These are phyloP conservation scores for Penaeus monodon DNA, from an alignment of 2,888 invertebrate species.

Conservation along the genomic window DNA sequence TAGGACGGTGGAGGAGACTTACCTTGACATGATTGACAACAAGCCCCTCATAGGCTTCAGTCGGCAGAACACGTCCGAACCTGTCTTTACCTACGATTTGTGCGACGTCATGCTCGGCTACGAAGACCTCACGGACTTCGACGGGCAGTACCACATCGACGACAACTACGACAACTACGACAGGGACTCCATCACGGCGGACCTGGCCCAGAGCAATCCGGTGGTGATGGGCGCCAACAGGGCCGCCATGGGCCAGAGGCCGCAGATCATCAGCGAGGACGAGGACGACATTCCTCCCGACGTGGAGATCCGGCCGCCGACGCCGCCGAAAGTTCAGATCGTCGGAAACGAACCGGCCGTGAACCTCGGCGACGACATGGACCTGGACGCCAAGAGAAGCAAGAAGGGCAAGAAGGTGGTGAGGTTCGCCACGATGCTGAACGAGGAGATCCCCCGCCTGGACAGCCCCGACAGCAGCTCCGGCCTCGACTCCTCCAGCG, in stretches of 20 bases:
- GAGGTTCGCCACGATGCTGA: constrained; percentile 52
- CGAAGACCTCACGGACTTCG: constrained; percentile 61
- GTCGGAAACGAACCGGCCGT: constrained; percentile 40
- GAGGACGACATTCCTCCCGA: constrained; percentile 4
- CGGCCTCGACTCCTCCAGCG: constrained; percentile 35
- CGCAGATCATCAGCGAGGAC: neutral
- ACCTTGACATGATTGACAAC: constrained; percentile 37
- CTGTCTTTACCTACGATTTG: constrained; percentile 48
- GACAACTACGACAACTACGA: constrained; percentile 43
- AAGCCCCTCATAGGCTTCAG: constrained; percentile 32
- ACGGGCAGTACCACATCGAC: constrained; percentile 53
- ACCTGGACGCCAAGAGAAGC: neutral
- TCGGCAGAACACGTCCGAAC: constrained; percentile 32
- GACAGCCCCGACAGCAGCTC: constrained; percentile 33
- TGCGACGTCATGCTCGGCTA: constrained; percentile 60
- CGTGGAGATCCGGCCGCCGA: constrained; percentile 42
- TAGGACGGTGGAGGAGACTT: constrained; percentile 64
- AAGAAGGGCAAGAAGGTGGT: constrained; percentile 52
- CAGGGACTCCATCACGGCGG: constrained; percentile 7
- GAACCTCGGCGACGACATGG: constrained; percentile 30
- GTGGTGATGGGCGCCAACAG: constrained; percentile 54
- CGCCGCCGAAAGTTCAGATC: constrained; percentile 50
- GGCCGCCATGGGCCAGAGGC: constrained; percentile 43
- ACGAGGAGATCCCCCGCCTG: constrained; percentile 44
- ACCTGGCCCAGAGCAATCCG: constrained; percentile 23